Percentiles rank a stretch among this genome's conserved stretches.
phyloP scores from a whole-genome alignment of 2,888 invertebrate genomes.

The Xestia xanthographa region DNA sequence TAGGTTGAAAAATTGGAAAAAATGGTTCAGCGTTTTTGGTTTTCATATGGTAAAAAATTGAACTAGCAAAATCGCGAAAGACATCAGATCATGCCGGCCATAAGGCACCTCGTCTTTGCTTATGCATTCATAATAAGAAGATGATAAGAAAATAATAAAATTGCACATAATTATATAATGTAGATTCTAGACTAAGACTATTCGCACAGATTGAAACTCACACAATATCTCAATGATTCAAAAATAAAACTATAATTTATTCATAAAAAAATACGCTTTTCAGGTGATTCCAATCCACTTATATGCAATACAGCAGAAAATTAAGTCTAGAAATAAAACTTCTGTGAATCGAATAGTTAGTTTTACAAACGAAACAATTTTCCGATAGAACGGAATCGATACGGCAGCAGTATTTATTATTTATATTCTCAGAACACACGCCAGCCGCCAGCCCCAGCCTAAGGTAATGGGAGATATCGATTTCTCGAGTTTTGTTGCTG shows the following conservation, averaged over 20 bases:
- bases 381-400: constrained; percentile 33
- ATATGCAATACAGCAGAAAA: background rate
- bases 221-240: background rate
- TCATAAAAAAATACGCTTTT: background rate
- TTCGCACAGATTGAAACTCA: no score
- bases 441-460: constrained; percentile 22
- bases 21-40: background rate
- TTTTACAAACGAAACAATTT: constrained; percentile 42
- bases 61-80: background rate
- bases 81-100: background rate
- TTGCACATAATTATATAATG: no score
- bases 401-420: constrained; percentile 69
- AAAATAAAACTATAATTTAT: background rate
- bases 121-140: no score
- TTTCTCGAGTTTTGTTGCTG: constrained; percentile 47
- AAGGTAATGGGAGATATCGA: constrained; percentile 73
- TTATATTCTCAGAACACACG: constrained; percentile 69
- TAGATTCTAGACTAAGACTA: no score
- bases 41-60: background rate
- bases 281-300: background rate
- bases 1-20: background rate
- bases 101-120: background rate
- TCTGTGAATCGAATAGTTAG: background rate
- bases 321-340: background rate
- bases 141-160: no score